phyloP scores from a whole-genome alignment of 2,797 vertebrate genomes.

The Anguilla marmorata region DNA sequence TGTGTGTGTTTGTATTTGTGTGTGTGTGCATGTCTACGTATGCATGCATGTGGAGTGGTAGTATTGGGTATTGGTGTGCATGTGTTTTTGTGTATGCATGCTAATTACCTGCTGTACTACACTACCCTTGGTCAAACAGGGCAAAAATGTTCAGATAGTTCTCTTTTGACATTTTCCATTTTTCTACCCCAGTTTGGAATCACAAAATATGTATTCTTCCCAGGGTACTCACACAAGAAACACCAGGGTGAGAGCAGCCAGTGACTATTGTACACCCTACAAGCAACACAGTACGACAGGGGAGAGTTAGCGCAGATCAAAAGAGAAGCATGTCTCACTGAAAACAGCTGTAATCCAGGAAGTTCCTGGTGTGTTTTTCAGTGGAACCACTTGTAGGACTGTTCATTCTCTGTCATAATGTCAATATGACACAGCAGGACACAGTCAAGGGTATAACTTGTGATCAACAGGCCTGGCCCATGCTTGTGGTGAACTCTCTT shows the following conservation, averaged over 20 bases:
- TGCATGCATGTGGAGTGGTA: slow-evolving; percentile 15
- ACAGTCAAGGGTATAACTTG: neutral
- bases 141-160: neutral
- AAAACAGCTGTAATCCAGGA: neutral
- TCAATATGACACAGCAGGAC: neutral
- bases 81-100: neutral
- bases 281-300: neutral
- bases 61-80: slow-evolving; percentile 30
- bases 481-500: neutral
- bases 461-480: neutral
- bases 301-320: neutral
- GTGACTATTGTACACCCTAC: neutral
- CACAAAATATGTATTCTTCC: neutral
- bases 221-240: neutral
- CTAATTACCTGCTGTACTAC: slow-evolving; percentile 29
- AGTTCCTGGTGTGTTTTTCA: neutral
- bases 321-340: neutral
- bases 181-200: neutral
- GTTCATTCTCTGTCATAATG: neutral
- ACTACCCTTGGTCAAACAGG: slow-evolving; percentile 10
- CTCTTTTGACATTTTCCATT: neutral
- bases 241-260: neutral
- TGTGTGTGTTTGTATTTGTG: slow-evolving; percentile 9
- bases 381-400: neutral
- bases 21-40: neutral